A percentile compares a stretch with the other conserved stretches of the same genome.
Evolutionary conservation across 2,797 vertebrate genomes (phyloP).

Genomic region (Paratrypauchen microcephalus): DNA sequence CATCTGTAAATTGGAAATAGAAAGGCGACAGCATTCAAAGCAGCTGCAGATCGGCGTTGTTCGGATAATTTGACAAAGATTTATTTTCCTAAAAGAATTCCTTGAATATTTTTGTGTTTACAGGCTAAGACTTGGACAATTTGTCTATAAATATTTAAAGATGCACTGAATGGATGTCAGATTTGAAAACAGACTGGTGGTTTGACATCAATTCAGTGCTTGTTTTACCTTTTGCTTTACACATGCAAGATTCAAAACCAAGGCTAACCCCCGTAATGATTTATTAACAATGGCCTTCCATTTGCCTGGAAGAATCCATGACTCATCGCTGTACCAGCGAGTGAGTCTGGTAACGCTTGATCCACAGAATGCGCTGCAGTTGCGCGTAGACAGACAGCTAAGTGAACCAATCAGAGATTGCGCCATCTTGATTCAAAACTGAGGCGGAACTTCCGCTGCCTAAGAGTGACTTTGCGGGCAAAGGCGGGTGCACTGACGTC

Average conservation of each 20-base stretch:
- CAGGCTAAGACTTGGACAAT: neutral
- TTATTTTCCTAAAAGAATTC: slow-evolving; percentile 21
- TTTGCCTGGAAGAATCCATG: too few species aligned
- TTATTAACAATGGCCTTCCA: neutral
- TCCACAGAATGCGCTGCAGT: too few species aligned
- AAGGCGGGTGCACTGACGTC: too few species aligned
- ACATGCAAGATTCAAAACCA: neutral
- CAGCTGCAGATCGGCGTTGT: slow-evolving; percentile 44
- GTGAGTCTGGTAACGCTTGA: too few species aligned
- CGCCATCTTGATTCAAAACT: too few species aligned
- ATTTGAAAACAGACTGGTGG: neutral
- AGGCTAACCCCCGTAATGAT: neutral
- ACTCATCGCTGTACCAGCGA: too few species aligned
- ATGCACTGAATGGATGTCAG: neutral
- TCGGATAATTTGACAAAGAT: slow-evolving; percentile 52
- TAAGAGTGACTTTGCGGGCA: too few species aligned
- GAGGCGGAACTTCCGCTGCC: too few species aligned
- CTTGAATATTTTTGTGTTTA: slow-evolving; percentile 6
- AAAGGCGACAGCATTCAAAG: slow-evolving; percentile 39
- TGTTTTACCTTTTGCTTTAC: neutral
- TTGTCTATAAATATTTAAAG: slow-evolving; percentile 9
- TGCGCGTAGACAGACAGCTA: too few species aligned
- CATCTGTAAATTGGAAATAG: slow-evolving; percentile 33
- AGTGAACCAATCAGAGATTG: too few species aligned
- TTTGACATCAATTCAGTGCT: neutral